Base-by-base conservation (phyloP, 2,113 vertebrate genomes). In the Loxodonta africana region DNA sequence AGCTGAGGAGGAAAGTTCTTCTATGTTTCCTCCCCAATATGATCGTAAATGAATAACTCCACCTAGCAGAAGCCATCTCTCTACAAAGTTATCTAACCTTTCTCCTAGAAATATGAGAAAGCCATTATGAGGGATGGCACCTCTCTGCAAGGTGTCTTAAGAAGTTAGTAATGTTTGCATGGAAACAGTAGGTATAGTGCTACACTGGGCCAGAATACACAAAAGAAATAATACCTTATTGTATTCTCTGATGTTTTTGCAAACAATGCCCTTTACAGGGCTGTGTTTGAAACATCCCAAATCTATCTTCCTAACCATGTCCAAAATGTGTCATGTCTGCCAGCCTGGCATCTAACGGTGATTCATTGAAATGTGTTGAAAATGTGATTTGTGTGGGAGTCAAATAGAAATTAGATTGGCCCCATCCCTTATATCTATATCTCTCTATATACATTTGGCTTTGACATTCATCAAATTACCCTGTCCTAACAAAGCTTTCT, bases 401-500 rank as follows among this genome's bases (percentile, higher is more conserved):
- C 96, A 97, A 96, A 95, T 23, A 95, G 41, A 97, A 94, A 98
- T 95, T 90, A 97, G 67, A 95, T 94, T 95, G 95, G 63, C 44
- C 77, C 81, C 41, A 85, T 97, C 63, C 87, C 77, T 77, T 91
- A 97, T 96, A 97, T 97, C 94, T 95, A 76, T 83, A 77, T 96
- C 94, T 97, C 62, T 90, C 37, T 94, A 57, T 84, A 96, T 97
- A 83, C 41, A 78, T 90, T 73, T 93, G 98, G 25, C 94, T 97
- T 96, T 98, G 94, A 97, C 90, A 98, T 95, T 88, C 44, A 96
- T 97, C 97, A 98, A 86, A 98, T 97, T 97, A 82, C 44, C 51
- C 92, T 85, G 14, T 97, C 78, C 53, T 98, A 98, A 97, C 97
- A 98, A 98, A 98, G 60, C 62, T 94, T 95, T 96, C 87, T 94